Conservation (phyloP, 1,140 invertebrate genomes). For the Agrilus planipennis region DNA sequence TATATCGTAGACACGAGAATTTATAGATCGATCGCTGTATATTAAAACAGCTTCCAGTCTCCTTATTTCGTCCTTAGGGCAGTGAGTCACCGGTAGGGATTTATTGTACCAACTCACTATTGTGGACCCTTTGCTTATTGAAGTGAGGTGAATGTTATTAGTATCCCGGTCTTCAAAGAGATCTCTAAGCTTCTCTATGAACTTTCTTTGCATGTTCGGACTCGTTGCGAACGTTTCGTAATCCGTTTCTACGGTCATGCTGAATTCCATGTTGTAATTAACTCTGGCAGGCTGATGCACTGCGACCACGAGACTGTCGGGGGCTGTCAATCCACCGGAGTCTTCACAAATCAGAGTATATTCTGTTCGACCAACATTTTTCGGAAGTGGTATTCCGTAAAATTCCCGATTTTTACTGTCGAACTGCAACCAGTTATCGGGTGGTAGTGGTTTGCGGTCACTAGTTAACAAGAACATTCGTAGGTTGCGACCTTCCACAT, state of each 20-base stretch:
- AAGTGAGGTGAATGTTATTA: constrained; percentile 55
- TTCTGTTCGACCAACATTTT: constrained; percentile 56
- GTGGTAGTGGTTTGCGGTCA: constrained; percentile 52
- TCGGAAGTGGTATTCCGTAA: constrained; percentile 63
- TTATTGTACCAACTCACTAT: constrained; percentile 72
- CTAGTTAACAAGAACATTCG: constrained; percentile 60
- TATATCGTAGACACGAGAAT: constrained; percentile 52
- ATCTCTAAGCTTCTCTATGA: constrained; percentile 63
- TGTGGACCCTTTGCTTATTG: constrained; percentile 39
- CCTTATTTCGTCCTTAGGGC: constrained; percentile 64
- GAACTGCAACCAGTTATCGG: constrained; percentile 79
- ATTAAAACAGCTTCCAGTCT: constrained; percentile 56
- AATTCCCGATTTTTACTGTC: constrained; percentile 81
- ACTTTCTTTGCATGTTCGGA: constrained; percentile 55
- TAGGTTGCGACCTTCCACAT: constrained; percentile 60
- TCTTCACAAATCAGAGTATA: constrained; percentile 68
- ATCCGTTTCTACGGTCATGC: constrained; percentile 62
- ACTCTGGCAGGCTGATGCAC: constrained; percentile 43
- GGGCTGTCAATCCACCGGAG: constrained; percentile 53
- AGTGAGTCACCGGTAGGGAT: constrained; percentile 51
- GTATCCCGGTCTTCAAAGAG: constrained; percentile 66
- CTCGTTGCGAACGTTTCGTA: constrained; percentile 60
- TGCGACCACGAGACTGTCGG: constrained; percentile 67
- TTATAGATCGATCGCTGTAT: constrained; percentile 47
- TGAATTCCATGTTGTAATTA: constrained; percentile 58